Evolutionary conservation across 2,797 vertebrate species (phyloP).

Genomic region (Arctocebus calabarensis): DNA sequence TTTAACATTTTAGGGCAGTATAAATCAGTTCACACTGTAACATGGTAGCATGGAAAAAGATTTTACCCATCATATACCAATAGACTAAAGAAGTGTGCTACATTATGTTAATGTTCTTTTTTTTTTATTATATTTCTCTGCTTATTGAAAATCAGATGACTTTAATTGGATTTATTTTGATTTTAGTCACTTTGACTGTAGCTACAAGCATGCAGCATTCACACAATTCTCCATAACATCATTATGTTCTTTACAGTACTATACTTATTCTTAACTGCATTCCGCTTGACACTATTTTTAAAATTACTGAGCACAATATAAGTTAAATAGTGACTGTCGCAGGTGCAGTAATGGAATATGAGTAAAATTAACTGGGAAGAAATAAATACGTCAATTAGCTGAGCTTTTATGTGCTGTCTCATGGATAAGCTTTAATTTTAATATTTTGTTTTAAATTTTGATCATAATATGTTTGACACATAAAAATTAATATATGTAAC

Average conservation of each 20-base stretch:
- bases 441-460: conserved; percentile 47
- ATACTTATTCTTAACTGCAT: not conserved
- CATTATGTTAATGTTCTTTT: conserved; percentile 14
- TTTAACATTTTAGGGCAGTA: conserved; percentile 29
- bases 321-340: conserved; percentile 20
- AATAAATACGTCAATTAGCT: conserved; percentile 3
- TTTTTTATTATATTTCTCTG: conserved; percentile 15
- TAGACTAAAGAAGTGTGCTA: not conserved
- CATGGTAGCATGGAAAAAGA: not conserved
- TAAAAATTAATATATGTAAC: not conserved
- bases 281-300: not conserved
- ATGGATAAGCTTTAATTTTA: conserved; percentile 31
- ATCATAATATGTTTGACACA: not conserved
- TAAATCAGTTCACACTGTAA: conserved; percentile 15
- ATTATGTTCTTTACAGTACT: not conserved
- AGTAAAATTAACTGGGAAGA: conserved; percentile 27
- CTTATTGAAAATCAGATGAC: conserved; percentile 23
- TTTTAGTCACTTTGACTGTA: conserved; percentile 14
- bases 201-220: not conserved
- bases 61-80: not conserved
- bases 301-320: not conserved
- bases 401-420: not conserved
- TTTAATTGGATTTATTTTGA: conserved; percentile 19
- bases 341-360: not conserved
- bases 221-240: not conserved